Conservation (phyloP, 2,888 invertebrate genomes). For the Augochlorella aurata region DNA sequence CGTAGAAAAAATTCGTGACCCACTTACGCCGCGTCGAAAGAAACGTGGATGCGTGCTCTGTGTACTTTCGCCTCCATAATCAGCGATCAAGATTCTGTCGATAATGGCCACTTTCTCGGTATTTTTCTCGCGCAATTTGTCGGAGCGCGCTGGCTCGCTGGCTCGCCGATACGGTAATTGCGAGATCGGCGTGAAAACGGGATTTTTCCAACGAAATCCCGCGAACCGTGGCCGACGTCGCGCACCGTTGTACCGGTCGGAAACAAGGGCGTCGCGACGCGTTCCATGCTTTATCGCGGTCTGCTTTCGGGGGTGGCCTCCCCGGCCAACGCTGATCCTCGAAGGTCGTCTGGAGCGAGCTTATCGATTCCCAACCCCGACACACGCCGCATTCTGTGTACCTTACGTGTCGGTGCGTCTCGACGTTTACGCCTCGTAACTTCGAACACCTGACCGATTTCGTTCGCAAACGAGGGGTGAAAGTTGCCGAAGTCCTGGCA, state of each 20-base stretch:
- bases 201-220: background rate
- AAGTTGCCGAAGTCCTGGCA: no score
- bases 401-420: background rate
- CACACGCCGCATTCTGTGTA: background rate
- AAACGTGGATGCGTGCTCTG: constrained; percentile 48
- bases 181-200: background rate
- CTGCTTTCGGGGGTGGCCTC: constrained; percentile 64
- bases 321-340: constrained; percentile 53
- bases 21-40: constrained; percentile 61
- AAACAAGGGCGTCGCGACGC: constrained; percentile 19
- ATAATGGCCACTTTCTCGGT: constrained; percentile 35
- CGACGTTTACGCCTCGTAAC: background rate
- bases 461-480: no score
- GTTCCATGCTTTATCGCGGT: constrained; percentile 44
- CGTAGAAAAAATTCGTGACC: constrained; percentile 70
- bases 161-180: constrained; percentile 12
- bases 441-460: background rate
- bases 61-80: constrained; percentile 39
- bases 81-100: constrained; percentile 45
- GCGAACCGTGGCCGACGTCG: background rate
- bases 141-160: background rate
- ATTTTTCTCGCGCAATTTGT: background rate
- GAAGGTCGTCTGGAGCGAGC: constrained; percentile 80
- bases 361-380: constrained; percentile 75
- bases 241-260: no score